phyloP scores from a whole-genome alignment of 2,113 vertebrate species.

The Entosphenus tridentatus region DNA sequence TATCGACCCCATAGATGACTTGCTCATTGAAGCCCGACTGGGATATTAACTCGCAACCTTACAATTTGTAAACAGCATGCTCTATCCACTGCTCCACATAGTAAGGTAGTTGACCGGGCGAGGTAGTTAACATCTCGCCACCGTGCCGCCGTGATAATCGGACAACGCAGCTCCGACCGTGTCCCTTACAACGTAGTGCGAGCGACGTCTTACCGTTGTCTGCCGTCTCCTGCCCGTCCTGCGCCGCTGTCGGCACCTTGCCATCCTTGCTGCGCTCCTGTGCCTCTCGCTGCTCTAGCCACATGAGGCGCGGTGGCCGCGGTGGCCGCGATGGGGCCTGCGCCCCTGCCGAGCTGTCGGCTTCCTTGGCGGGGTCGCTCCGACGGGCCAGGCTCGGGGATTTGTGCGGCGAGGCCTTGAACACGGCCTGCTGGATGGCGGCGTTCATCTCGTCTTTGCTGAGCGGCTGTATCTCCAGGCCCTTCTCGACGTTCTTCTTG shows the following conservation, averaged over 20 bases:
- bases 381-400: constrained; percentile 19
- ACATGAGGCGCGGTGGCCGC: constrained; percentile 50
- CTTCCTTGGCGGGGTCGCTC: not conserved
- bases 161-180: too few relatives aligned
- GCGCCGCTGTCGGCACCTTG: not conserved
- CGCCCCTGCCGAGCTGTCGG: not conserved
- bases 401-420: constrained; percentile 34
- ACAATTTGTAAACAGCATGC: too few relatives aligned
- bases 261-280: constrained; percentile 14
- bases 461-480: constrained; percentile 23
- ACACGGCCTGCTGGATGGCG: constrained; percentile 50
- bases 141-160: too few relatives aligned
- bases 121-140: too few relatives aligned
- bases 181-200: too few relatives aligned
- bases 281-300: constrained; percentile 58
- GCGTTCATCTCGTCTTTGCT: constrained; percentile 48
- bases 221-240: too few relatives aligned
- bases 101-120: too few relatives aligned
- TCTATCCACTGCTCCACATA: too few relatives aligned
- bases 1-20: too few relatives aligned
- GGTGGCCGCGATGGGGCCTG: constrained; percentile 18
- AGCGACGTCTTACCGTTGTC: too few relatives aligned
- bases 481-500: constrained; percentile 79
- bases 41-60: too few relatives aligned
- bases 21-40: too few relatives aligned